A percentile compares a stretch with the other conserved stretches of the same genome.
Conservation (phyloP, 2,888 invertebrate species). For the Macrosiphum euphorbiae region DNA sequence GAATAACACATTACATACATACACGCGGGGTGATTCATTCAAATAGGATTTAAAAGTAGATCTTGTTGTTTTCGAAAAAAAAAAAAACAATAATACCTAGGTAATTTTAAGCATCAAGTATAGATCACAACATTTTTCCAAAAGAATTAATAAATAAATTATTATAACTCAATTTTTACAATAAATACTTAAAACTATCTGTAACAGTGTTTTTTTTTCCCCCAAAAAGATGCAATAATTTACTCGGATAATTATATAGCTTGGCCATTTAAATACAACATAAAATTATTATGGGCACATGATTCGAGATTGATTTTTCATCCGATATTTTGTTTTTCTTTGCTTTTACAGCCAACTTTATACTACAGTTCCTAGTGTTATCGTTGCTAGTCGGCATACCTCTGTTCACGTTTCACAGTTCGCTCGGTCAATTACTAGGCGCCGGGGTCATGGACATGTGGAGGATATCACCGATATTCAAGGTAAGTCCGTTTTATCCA, state of each 20-base stretch:
- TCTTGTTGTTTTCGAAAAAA: background rate
- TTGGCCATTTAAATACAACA: background rate
- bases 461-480: constrained; percentile 91
- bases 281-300: too few species aligned
- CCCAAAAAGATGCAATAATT: background rate
- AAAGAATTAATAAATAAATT: background rate
- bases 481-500: constrained; percentile 70
- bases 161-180: background rate
- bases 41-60: background rate
- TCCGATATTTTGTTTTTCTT: background rate
- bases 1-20: background rate
- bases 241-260: background rate
- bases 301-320: background rate
- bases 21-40: background rate
- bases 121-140: background rate
- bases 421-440: constrained; percentile 86
- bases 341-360: constrained; percentile 79
- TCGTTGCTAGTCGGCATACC: constrained; percentile 87
- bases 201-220: background rate
- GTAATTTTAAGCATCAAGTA: background rate
- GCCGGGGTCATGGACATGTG: constrained; percentile 93
- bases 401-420: constrained; percentile 85
- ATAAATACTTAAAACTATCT: background rate
- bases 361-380: constrained; percentile 88
- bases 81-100: background rate